Evolutionary conservation across 2,113 vertebrate species (phyloP).

Genomic region (Nansenia antarctica): DNA sequence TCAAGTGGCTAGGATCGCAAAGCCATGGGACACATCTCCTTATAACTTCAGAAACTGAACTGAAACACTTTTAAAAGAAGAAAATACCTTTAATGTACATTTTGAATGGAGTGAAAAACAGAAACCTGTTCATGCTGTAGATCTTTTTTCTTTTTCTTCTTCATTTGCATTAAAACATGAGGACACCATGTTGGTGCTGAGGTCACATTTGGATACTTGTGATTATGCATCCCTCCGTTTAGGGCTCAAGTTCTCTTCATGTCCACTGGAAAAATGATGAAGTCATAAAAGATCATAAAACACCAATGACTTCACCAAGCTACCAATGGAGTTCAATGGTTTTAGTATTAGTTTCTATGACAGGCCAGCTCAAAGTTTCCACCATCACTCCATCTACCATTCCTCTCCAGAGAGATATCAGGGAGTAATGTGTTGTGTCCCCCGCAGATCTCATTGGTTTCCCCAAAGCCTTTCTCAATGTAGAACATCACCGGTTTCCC

Average conservation of each 20-base stretch:
- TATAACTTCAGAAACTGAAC: constrained; percentile 46
- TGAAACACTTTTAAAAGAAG: constrained; percentile 31
- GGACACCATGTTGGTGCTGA: constrained; percentile 42
- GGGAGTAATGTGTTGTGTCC: no score
- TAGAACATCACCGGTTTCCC: not conserved
- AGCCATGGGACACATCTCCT: constrained; percentile 42
- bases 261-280: not conserved
- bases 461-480: not conserved
- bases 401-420: not conserved
- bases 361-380: not conserved
- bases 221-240: constrained; percentile 9
- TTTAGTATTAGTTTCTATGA: not conserved
- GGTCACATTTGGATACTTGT: constrained; percentile 40
- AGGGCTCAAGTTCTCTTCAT: not conserved
- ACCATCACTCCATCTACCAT: not conserved
- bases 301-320: not conserved
- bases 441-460: no score
- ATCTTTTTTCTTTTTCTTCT: constrained; percentile 45
- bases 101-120: constrained; percentile 36
- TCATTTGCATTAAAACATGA: constrained; percentile 37
- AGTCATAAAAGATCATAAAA: not conserved
- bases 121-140: constrained; percentile 27
- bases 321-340: not conserved
- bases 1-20: constrained; percentile 41
- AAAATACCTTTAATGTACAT: constrained; percentile 73